These are phyloP conservation scores for Antrozous pallidus DNA, from an alignment of 2,797 vertebrate genomes.

Conservation along the genomic window DNA sequence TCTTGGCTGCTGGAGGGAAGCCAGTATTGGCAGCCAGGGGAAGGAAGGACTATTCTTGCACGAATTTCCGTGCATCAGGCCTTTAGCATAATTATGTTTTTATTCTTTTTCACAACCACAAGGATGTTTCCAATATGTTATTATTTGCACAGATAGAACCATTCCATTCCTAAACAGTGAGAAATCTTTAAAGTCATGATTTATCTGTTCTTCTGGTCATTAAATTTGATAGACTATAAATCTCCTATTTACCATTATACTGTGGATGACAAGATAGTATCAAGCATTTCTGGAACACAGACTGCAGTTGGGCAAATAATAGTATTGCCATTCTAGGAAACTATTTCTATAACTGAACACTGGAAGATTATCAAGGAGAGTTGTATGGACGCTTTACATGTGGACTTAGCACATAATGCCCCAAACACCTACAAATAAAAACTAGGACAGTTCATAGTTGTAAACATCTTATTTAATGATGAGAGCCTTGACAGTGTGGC, in stretches of 20 bases:
- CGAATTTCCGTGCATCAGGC: too few relatives aligned
- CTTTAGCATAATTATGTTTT: neutral
- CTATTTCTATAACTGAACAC: conserved; percentile 46
- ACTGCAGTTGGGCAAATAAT: conserved; percentile 57
- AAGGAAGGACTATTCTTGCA: too few relatives aligned
- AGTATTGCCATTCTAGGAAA: conserved; percentile 46
- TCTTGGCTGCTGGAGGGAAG: too few relatives aligned
- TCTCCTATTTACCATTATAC: conserved; percentile 54
- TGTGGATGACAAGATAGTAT: conserved; percentile 61
- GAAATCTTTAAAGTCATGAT: conserved; percentile 58
- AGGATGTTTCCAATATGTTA: conserved; percentile 35
- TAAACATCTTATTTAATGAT: conserved; percentile 63
- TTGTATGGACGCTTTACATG: conserved; percentile 64
- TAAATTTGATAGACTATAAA: conserved; percentile 65
- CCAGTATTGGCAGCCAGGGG: too few relatives aligned
- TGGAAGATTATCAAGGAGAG: conserved; percentile 46
- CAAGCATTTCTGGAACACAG: conserved; percentile 55
- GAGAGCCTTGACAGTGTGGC: too few relatives aligned
- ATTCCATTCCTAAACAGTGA: conserved; percentile 31
- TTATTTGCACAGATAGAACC: conserved; percentile 57
- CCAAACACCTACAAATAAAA: conserved; percentile 72
- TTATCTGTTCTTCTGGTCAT: conserved; percentile 64
- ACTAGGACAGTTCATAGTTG: conserved; percentile 64
- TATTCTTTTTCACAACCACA: conserved; percentile 21
- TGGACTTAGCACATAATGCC: neutral